These are phyloP conservation scores for Mythimna lalbum DNA, from an alignment of 2,888 invertebrate species.

Conservation along the genomic window DNA sequence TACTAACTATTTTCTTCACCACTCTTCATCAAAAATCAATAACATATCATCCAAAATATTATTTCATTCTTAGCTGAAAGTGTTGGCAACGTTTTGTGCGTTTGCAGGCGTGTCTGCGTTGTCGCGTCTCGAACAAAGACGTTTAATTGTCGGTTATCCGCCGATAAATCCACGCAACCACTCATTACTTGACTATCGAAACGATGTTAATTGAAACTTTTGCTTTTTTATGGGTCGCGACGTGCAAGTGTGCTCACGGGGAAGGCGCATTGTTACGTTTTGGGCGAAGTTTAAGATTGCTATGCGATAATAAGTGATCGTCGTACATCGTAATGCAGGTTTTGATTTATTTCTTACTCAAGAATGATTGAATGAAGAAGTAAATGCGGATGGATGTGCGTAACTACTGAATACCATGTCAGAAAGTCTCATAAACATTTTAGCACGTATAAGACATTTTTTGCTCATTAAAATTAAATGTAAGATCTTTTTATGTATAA, in stretches of 20 bases:
- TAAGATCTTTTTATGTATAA: neutral
- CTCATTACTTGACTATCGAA: slow-evolving; percentile 87
- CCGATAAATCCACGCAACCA: slow-evolving; percentile 86
- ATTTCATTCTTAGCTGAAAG: slow-evolving; percentile 63
- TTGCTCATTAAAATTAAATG: neutral
- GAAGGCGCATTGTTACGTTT: slow-evolving; percentile 50
- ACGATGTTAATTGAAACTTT: slow-evolving; percentile 89
- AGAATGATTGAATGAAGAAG: neutral
- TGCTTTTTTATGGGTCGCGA: slow-evolving; percentile 72
- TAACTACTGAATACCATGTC: neutral
- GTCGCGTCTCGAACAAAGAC: slow-evolving; percentile 82
- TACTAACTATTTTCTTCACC: neutral
- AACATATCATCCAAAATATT: slow-evolving; percentile 31
- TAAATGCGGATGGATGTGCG: neutral
- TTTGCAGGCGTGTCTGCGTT: slow-evolving; percentile 70
- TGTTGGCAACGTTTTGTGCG: slow-evolving; percentile 71
- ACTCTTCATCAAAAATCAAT: neutral
- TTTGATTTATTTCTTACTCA: slow-evolving; percentile 24
- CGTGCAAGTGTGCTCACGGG: slow-evolving; percentile 45
- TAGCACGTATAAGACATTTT: neutral
- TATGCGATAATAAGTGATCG: slow-evolving; percentile 25
- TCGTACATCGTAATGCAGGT: slow-evolving; percentile 9
- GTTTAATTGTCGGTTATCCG: slow-evolving; percentile 88
- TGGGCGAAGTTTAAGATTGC: slow-evolving; percentile 21
- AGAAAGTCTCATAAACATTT: neutral